Conservation (phyloP, 1,140 invertebrate species). For the Prorops nasuta region DNA sequence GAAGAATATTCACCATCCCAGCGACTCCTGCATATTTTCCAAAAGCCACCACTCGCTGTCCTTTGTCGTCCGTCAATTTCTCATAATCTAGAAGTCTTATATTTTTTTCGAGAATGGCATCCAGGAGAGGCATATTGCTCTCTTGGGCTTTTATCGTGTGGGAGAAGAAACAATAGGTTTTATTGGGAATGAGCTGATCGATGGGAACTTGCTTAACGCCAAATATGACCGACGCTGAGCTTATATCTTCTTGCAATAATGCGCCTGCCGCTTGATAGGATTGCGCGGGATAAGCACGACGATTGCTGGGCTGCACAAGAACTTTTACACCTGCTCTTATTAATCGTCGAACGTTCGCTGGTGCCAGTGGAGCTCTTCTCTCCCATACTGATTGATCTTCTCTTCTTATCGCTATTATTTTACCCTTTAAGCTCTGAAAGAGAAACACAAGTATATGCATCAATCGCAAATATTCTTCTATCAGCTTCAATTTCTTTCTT, state of each 20-base stretch:
- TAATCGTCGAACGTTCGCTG: constrained; percentile 85
- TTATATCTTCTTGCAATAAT: constrained; percentile 92
- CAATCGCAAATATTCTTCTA: background rate
- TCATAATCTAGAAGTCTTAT: constrained; percentile 98
- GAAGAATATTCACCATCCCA: constrained; percentile 98
- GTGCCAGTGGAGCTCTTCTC: constrained; percentile 89
- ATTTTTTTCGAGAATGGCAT: constrained; percentile 94
- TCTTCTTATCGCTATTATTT: constrained; percentile 79
- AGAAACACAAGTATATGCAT: constrained; percentile 1
- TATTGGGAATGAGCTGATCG: constrained; percentile 89
- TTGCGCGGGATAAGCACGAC: constrained; percentile 95
- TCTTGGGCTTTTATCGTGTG: constrained; percentile 99
- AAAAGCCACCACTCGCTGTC: constrained; percentile 94
- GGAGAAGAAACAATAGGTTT: constrained; percentile 98
- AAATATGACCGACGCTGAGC: constrained; percentile 92
- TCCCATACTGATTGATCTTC: constrained; percentile 99
- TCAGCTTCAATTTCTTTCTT: too few relatives aligned
- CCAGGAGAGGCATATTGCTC: constrained; percentile 95
- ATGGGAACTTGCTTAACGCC: constrained; percentile 98
- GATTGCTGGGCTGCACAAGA: constrained; percentile 96
- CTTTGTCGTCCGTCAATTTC: constrained; percentile 85
- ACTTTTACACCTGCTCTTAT: constrained; percentile 88
- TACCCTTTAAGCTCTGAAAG: constrained; percentile 47
- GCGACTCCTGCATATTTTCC: constrained; percentile 98
- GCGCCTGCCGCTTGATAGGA: constrained; percentile 71